A percentile compares a stretch with the other conserved stretches of the same genome.
These are phyloP conservation scores for Drosophila affinis DNA, from an alignment of 2,888 invertebrate species.

Conservation along the genomic window DNA sequence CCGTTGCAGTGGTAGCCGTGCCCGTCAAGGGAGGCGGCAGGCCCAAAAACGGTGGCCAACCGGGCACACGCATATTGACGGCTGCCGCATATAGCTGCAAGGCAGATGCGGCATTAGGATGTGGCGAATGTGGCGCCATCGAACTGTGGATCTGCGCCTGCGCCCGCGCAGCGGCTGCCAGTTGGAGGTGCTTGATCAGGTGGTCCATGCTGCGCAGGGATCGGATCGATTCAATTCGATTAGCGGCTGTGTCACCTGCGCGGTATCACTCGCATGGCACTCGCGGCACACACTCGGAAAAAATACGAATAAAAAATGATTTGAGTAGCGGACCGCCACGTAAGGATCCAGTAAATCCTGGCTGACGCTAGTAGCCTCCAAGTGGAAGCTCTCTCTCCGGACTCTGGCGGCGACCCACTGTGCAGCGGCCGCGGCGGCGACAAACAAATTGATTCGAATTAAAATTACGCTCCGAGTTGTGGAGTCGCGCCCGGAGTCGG, in stretches of 20 bases:
- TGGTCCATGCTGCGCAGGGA: conserved; percentile 68
- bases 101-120: conserved; percentile 84
- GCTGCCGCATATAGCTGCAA: conserved; percentile 89
- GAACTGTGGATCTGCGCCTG: conserved; percentile 34
- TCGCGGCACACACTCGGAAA: conserved; percentile 3
- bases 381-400: not conserved
- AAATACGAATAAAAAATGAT: conserved; percentile 1
- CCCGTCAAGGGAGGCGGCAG: conserved; percentile 18
- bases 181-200: conserved; percentile 86
- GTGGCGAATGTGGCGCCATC: conserved; percentile 17
- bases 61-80: conserved; percentile 82
- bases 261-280: not conserved
- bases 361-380: conserved; percentile 3
- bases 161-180: conserved; percentile 84
- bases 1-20: not conserved
- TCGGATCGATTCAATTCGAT: not conserved
- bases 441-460: conserved; percentile 78
- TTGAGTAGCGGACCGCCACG: not conserved
- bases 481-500: conserved; percentile 12
- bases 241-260: not conserved
- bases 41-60: conserved; percentile 87
- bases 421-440: conserved; percentile 73
- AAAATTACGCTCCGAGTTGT: conserved; percentile 64
- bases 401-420: conserved; percentile 27
- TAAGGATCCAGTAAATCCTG: conserved; percentile 5